phyloP scores from a whole-genome alignment of 2,797 vertebrate genomes.

The Peromyscus eremicus region DNA sequence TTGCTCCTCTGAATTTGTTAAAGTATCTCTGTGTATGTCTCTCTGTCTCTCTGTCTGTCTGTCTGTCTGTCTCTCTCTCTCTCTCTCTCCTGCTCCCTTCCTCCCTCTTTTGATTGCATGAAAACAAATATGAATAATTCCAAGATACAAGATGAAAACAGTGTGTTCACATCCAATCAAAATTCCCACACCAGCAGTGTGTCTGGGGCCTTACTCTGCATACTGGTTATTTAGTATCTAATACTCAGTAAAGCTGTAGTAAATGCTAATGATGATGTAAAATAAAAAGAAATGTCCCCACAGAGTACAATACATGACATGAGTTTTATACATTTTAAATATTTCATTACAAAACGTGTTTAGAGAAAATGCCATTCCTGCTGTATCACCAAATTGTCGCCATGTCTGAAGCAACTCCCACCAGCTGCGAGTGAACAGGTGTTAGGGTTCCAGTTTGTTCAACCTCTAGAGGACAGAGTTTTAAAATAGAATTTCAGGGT shows the following conservation, averaged over 20 bases:
- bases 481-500: not conserved
- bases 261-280: constrained; percentile 2
- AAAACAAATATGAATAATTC: not conserved
- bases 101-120: not conserved
- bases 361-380: not conserved
- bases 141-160: not conserved
- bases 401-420: not conserved
- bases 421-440: not conserved
- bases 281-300: not conserved
- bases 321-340: not conserved
- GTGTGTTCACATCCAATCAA: not conserved
- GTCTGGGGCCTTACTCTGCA: not conserved
- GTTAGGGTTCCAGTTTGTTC: not conserved
- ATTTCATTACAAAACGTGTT: not conserved
- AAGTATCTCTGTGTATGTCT: not conserved
- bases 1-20: not conserved
- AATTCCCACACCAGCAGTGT: not conserved
- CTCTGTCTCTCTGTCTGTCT: not conserved
- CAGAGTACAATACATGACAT: not conserved
- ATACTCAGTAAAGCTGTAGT: not conserved
- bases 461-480: not conserved
- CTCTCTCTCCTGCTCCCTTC: too few relatives aligned
- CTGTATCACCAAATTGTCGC: not conserved
- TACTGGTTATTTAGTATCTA: not conserved
- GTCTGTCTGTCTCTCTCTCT: not conserved